Percentiles rank a stretch among this genome's conserved stretches.
These are phyloP conservation scores for Neocrepidodera transversa DNA, from an alignment of 2,888 invertebrate genomes.

Conservation along the genomic window DNA sequence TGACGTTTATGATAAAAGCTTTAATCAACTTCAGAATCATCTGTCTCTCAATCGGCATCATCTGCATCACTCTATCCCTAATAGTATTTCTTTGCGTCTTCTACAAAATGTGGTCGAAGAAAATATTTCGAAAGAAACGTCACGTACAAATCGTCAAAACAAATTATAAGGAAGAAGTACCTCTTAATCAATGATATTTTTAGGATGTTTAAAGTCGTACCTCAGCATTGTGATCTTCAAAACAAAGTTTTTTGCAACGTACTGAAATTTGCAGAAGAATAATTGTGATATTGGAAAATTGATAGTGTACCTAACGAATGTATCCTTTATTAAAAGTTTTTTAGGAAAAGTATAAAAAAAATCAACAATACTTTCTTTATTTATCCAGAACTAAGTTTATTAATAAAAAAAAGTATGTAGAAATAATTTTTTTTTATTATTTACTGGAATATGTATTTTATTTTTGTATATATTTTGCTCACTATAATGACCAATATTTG, in stretches of 20 bases:
- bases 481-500: constrained; percentile 2
- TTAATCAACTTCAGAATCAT: constrained; percentile 62
- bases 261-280: not conserved
- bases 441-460: not conserved
- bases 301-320: too few relatives aligned
- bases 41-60: constrained; percentile 43
- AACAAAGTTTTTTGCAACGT: not conserved
- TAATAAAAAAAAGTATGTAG: too few relatives aligned
- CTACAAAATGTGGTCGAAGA: constrained; percentile 41
- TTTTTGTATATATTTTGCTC: not conserved
- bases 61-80: constrained; percentile 36
- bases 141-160: not conserved
- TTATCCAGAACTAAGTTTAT: too few relatives aligned
- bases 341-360: too few relatives aligned
- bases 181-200: constrained; percentile 33
- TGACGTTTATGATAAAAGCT: constrained; percentile 65
- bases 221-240: not conserved
- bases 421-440: too few relatives aligned
- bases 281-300: not conserved
- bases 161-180: constrained; percentile 36
- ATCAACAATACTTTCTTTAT: too few relatives aligned
- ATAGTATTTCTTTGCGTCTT: constrained; percentile 34
- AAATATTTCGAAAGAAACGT: constrained; percentile 33
- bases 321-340: too few relatives aligned
- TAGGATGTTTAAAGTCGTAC: not conserved